Percentiles rank a stretch among this genome's conserved stretches.
phyloP scores from a whole-genome alignment of 2,888 invertebrate genomes.

The Rhamnusium bicolor region DNA sequence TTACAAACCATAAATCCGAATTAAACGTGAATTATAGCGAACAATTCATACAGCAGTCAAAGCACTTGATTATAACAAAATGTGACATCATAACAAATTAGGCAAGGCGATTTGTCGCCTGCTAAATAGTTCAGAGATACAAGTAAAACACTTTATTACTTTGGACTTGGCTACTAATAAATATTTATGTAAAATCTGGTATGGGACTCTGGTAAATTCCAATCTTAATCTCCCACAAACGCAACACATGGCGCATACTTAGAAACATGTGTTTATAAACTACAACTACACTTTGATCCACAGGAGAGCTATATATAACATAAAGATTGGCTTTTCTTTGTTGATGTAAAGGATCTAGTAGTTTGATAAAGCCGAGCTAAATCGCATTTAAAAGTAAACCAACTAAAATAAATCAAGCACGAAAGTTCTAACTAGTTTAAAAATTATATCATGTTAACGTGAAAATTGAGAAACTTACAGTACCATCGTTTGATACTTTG shows the following conservation, averaged over 20 bases:
- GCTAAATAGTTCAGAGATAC: conserved; percentile 16
- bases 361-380: not conserved
- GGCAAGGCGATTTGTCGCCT: conserved; percentile 17
- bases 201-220: conserved; percentile 32
- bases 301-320: conserved; percentile 11
- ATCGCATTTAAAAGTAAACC: not conserved
- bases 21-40: too few relatives aligned
- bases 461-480: too few relatives aligned
- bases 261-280: conserved; percentile 37
- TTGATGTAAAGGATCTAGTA: not conserved
- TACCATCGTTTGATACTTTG: too few relatives aligned
- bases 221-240: conserved; percentile 29
- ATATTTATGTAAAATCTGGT: conserved; percentile 41
- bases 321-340: not conserved
- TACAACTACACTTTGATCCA: not conserved
- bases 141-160: conserved; percentile 38
- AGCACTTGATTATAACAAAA: conserved; percentile 19
- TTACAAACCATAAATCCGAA: too few relatives aligned
- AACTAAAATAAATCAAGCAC: not conserved
- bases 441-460: too few relatives aligned
- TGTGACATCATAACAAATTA: conserved; percentile 29
- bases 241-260: conserved; percentile 33
- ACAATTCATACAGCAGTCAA: not conserved
- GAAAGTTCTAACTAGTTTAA: not conserved
- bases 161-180: conserved; percentile 27